Percentiles rank a stretch among this genome's conserved stretches.
phyloP scores from a whole-genome alignment of 35 echinoderm and acorn worm genomes.

The Chiridota heheva region DNA sequence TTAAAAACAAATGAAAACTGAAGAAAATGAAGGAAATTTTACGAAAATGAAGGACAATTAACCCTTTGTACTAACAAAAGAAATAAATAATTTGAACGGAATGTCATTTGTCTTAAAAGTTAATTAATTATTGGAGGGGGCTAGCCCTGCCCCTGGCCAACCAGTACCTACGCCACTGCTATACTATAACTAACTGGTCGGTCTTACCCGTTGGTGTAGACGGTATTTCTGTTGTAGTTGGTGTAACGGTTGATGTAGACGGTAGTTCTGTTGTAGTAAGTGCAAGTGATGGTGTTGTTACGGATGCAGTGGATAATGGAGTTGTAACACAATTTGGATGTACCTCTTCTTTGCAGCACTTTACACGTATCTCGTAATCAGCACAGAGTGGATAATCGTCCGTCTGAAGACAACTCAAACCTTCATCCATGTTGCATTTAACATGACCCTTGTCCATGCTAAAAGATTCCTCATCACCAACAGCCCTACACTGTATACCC shows the following conservation, averaged over 20 bases:
- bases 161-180: no score
- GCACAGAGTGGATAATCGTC: background rate
- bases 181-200: no score
- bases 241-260: no score
- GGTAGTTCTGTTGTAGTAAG: background rate
- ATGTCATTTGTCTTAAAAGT: no score
- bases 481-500: conserved; percentile 22
- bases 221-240: background rate
- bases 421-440: conserved; percentile 28
- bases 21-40: no score
- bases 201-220: background rate
- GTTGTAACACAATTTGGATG: conserved; percentile 15
- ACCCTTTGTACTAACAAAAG: no score
- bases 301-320: background rate
- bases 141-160: no score
- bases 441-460: no score
- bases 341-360: conserved; percentile 24
- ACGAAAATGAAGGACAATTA: no score
- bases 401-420: conserved; percentile 12
- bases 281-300: background rate
- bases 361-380: conserved; percentile 30
- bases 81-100: no score
- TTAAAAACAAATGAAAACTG: no score
- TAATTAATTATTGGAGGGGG: no score
- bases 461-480: conserved; percentile 23